A percentile compares a stretch with the other conserved stretches of the same genome.
Evolutionary conservation across 1,140 invertebrate species (phyloP).

Genomic region (Chionoecetes opilio): DNA sequence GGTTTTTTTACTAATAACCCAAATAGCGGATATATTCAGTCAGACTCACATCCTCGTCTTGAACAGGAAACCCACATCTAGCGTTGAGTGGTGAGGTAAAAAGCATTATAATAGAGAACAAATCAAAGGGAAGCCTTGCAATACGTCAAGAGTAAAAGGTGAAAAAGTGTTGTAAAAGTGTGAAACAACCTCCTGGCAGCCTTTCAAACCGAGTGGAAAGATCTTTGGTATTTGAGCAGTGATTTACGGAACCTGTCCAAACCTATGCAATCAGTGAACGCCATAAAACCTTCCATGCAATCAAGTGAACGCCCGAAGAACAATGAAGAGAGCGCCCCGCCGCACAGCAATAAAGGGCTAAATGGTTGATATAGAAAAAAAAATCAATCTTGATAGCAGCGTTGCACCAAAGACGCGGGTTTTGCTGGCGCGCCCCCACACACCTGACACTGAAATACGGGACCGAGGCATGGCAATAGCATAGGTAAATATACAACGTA

Average conservation of each 20-base stretch:
- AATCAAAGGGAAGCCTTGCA: background rate
- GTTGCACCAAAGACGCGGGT: background rate
- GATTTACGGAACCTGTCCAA: slow-evolving; percentile 4
- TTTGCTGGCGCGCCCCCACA: background rate
- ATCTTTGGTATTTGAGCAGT: slow-evolving; percentile 19
- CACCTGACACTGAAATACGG: background rate
- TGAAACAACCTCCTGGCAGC: background rate
- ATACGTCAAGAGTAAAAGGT: background rate
- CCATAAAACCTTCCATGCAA: slow-evolving; percentile 29
- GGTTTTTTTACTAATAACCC: background rate
- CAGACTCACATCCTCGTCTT: background rate
- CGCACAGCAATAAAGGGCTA: slow-evolving; percentile 4
- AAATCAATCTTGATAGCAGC: slow-evolving; percentile 29
- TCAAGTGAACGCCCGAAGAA: slow-evolving; percentile 18
- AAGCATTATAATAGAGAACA: background rate
- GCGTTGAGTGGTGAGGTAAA: background rate
- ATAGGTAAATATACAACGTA: background rate
- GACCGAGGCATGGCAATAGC: background rate
- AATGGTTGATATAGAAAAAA: slow-evolving; percentile 25
- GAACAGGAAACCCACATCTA: background rate
- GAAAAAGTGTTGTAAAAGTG: background rate
- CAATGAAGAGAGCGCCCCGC: slow-evolving; percentile 14
- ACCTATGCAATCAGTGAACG: slow-evolving; percentile 27
- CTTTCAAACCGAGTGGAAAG: slow-evolving; percentile 17
- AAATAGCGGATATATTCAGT: background rate